Evolutionary conservation across 2,888 invertebrate genomes (phyloP), one percentile per base, ranked within the genome.

Genomic region (Teleiodes luculella): DNA sequence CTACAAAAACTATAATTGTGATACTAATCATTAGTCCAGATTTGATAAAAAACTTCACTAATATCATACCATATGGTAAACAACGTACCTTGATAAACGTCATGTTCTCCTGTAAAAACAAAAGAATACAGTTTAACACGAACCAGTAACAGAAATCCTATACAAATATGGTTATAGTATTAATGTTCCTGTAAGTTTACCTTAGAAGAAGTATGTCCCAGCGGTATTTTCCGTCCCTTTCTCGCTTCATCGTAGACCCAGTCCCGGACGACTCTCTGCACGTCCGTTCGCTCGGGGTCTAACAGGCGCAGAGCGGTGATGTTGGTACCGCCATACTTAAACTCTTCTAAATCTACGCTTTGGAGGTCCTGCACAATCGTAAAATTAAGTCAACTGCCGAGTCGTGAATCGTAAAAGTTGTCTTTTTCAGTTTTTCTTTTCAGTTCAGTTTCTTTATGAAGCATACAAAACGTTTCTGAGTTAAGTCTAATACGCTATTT

Each of bases 291-390:
- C 59, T 94, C 93, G 20, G 96, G 96, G 80, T 98, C 96, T 43
- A 98, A 94, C 64, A 98, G 87, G 63, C 97, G 93, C 74, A 98
- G 94, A 4, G 97, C 97, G 1, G 98, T 98, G 64, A 98, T 97
- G 83, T 98, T 98, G 24, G 98, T 97, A 31, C 98, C 98, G 7
- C 97, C 96, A 80, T 97, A 96, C 78, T 96, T 96, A 82, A 98
- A 98, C 80, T 97, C 96, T 72, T 97, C 96, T 71, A 98, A 90
- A 84, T 98, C 95, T 33, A 98, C 94, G 53, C 96, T 96, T 72
- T 97, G 96, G 59, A 98, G 90, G 82, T 98, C 98, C 96, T 97
- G 74, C 65, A 45, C 55, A 71, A 57, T 67, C 54, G 54, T 58
- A 61, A 63, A 62, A 61, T 49, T 56, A 60, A 16, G 46, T 24